Percentiles rank a stretch among this genome's conserved stretches.
These are phyloP conservation scores for Aethes cnicana DNA, from an alignment of 2,888 invertebrate genomes.

Conservation along the genomic window DNA sequence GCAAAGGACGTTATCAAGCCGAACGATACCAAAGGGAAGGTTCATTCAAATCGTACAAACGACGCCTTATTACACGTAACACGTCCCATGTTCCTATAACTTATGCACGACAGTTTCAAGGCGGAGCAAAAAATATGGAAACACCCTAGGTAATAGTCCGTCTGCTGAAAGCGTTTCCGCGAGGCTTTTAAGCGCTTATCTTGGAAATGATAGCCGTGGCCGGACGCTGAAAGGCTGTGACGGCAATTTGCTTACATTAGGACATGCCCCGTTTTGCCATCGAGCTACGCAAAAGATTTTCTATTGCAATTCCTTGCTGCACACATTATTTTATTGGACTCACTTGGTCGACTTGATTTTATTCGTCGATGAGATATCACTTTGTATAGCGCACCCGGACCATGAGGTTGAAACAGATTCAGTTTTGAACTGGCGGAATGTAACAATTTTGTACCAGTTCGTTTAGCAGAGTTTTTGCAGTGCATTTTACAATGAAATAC, in stretches of 20 bases:
- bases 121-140: slow-evolving; percentile 67
- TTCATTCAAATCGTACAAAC: slow-evolving; percentile 46
- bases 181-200: slow-evolving; percentile 82
- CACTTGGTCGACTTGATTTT: slow-evolving; percentile 39
- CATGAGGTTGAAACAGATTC: slow-evolving; percentile 66
- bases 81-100: slow-evolving; percentile 50
- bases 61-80: slow-evolving; percentile 45
- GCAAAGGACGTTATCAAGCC: neutral
- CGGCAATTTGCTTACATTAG: slow-evolving; percentile 82
- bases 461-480: slow-evolving; percentile 47
- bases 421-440: slow-evolving; percentile 56
- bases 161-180: slow-evolving; percentile 75
- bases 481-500: neutral
- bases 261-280: slow-evolving; percentile 65
- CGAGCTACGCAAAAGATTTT: slow-evolving; percentile 48
- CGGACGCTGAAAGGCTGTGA: slow-evolving; percentile 78
- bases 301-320: slow-evolving; percentile 42
- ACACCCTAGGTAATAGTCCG: slow-evolving; percentile 63
- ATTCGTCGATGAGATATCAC: slow-evolving; percentile 56
- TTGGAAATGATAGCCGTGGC: slow-evolving; percentile 79
- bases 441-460: slow-evolving; percentile 54
- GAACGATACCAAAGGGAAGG: slow-evolving; percentile 31
- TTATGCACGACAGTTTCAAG: slow-evolving; percentile 46
- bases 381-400: slow-evolving; percentile 53
- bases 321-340: slow-evolving; percentile 21